These are phyloP conservation scores for Halcyon badia DNA, from an alignment of 2,797 vertebrate genomes.

Conservation along the genomic window DNA sequence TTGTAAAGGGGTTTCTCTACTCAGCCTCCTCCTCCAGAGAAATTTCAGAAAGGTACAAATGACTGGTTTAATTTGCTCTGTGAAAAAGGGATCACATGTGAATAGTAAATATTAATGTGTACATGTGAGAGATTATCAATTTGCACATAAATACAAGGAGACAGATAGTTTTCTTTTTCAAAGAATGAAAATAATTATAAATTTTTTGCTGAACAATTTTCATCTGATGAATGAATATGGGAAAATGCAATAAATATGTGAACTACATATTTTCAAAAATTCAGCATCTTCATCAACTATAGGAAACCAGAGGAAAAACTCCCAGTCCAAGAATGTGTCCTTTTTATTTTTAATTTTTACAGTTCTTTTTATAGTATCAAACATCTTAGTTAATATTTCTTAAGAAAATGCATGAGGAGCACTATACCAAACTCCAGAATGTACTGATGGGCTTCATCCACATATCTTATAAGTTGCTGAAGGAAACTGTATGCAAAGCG, in stretches of 20 bases:
- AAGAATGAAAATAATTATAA: neutral
- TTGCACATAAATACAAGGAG: neutral
- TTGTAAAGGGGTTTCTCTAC: neutral
- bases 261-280: neutral
- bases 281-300: neutral
- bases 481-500: conserved; percentile 96
- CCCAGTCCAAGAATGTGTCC: neutral
- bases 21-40: neutral
- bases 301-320: neutral
- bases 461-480: conserved; percentile 92
- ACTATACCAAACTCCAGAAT: conserved; percentile 92
- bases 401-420: neutral
- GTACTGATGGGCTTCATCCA: conserved; percentile 93
- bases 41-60: neutral
- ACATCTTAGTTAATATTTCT: neutral
- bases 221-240: neutral
- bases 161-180: neutral
- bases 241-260: neutral
- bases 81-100: neutral
- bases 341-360: neutral
- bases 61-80: neutral
- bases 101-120: neutral
- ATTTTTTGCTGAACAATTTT: neutral
- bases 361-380: neutral
- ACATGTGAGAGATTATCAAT: neutral